Base-by-base conservation (phyloP, 2,888 invertebrate genomes). In the Watsonalla binaria region DNA sequence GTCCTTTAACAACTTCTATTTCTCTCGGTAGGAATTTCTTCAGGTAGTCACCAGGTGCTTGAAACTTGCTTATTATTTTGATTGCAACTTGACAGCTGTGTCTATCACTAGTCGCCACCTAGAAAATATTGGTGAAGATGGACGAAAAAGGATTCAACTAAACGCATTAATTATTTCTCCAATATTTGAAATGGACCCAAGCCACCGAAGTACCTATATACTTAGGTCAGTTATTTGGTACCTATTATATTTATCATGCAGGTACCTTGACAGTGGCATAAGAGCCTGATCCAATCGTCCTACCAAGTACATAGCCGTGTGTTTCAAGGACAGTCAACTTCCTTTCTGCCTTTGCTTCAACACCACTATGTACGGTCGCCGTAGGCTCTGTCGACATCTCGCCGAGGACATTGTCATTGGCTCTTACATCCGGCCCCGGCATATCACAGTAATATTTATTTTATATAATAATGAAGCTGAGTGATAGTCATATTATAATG, bases 51-150 rank as follows among this genome's bases (percentile, higher is more conserved):
- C 93, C 90, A 0, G 96, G 95, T 4, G 96, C 95, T 82, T 95
- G 95, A 62, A 94, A 94, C 80, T 96, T 96, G 62, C 96, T 95
- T 57, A 96, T 94, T 59, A 96, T 96, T 92, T 96, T 96, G 55
- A 96, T 93, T 42, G 96, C 96, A 51, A 96, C 96, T 70, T 94
- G 92, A 65, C 93, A 92, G 65, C 93, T 93, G 72, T 96, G 94
- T 61, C 93, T 92, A 64, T 94, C 93, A 56, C 96, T 96, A 65
- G 92, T 92, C 8, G 96, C 96, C 63, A 95, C 92, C 94, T 94
- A 73, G 57, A 63, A 61, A 35, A 34, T 45, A 54, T 52, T 5
- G 35, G 6, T 37, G n/a, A 2, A 8, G 5, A 37, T 5, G 6
- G 37, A 53, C 15, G 15, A 15, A 39, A 13, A 13, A 47, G 9